phyloP scores from a whole-genome alignment of 2,888 invertebrate species.

The Opisthograptis luteolata region DNA sequence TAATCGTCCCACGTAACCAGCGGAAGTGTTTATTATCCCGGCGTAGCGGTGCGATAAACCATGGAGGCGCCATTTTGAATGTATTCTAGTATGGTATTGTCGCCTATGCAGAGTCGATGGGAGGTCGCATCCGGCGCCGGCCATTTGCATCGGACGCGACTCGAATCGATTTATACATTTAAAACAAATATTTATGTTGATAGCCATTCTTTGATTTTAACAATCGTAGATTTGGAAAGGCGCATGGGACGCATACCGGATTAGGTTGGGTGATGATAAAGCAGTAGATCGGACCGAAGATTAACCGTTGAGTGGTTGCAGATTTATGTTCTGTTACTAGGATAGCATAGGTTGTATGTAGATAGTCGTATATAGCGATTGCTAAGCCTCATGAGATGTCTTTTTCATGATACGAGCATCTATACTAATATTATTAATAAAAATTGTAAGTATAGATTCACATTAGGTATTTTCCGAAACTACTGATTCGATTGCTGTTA shows the following conservation, averaged over 20 bases:
- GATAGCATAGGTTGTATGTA: too few species aligned
- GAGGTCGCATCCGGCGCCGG: slow-evolving; percentile 82
- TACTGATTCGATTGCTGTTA: too few species aligned
- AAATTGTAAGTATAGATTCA: too few species aligned
- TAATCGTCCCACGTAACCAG: slow-evolving; percentile 68
- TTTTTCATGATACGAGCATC: too few species aligned
- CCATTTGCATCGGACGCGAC: slow-evolving; percentile 79
- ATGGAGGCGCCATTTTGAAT: slow-evolving; percentile 79
- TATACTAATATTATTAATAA: too few species aligned
- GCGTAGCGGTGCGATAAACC: slow-evolving; percentile 62
- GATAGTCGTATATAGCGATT: too few species aligned
- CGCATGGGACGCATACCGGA: slow-evolving; percentile 19
- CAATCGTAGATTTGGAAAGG: slow-evolving; percentile 30
- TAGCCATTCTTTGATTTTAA: slow-evolving; percentile 30
- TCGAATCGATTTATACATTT: slow-evolving; percentile 67
- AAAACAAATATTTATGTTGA: slow-evolving; percentile 43
- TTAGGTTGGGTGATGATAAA: slow-evolving; percentile 4
- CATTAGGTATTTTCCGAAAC: too few species aligned
- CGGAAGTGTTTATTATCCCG: slow-evolving; percentile 59
- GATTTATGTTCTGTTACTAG: not conserved
- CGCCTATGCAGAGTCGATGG: slow-evolving; percentile 72
- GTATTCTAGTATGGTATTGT: slow-evolving; percentile 71
- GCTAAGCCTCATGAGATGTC: too few species aligned
- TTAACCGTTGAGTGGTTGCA: not conserved
- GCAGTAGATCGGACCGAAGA: slow-evolving; percentile 7